Evolutionary conservation across 2,888 invertebrate species (phyloP).

Genomic region (Tillus elongatus): DNA sequence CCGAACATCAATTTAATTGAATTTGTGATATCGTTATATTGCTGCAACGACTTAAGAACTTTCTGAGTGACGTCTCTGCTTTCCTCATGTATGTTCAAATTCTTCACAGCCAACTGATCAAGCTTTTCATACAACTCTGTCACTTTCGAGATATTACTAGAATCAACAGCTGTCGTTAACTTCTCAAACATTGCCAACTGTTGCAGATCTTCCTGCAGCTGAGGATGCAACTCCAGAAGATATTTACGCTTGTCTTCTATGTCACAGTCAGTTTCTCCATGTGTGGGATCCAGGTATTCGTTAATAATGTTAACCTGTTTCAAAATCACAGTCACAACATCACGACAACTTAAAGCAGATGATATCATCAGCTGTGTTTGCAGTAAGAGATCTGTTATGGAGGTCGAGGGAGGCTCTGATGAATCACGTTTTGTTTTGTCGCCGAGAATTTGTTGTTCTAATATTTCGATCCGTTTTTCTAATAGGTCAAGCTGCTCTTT

Average conservation of each 20-base stretch:
- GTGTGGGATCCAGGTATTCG: constrained; percentile 41
- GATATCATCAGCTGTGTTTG: constrained; percentile 44
- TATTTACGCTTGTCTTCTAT: constrained; percentile 43
- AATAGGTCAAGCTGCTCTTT: no score
- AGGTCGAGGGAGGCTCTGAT: no score
- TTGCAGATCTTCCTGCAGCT: constrained; percentile 39
- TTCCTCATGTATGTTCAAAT: constrained; percentile 39
- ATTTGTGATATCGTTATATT: constrained; percentile 44
- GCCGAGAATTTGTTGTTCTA: constrained; percentile 42
- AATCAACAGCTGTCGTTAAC: constrained; percentile 39
- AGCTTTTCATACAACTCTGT: constrained; percentile 41
- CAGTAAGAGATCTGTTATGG: constrained; percentile 41
- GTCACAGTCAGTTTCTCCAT: constrained; percentile 41
- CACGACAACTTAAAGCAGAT: constrained; percentile 45
- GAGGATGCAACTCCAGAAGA: constrained; percentile 41
- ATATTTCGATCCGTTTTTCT: constrained; percentile 41
- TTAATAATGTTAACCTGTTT: constrained; percentile 43
- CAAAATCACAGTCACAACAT: constrained; percentile 41
- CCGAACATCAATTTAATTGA: constrained; percentile 43
- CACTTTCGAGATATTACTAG: constrained; percentile 39
- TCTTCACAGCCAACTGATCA: constrained; percentile 37
- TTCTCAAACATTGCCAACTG: constrained; percentile 38
- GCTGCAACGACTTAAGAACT: constrained; percentile 39
- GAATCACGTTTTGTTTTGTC: constrained; percentile 26
- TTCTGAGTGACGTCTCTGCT: constrained; percentile 36